Conservation (phyloP, 2,797 vertebrate genomes). For the Remorina albescens region DNA sequence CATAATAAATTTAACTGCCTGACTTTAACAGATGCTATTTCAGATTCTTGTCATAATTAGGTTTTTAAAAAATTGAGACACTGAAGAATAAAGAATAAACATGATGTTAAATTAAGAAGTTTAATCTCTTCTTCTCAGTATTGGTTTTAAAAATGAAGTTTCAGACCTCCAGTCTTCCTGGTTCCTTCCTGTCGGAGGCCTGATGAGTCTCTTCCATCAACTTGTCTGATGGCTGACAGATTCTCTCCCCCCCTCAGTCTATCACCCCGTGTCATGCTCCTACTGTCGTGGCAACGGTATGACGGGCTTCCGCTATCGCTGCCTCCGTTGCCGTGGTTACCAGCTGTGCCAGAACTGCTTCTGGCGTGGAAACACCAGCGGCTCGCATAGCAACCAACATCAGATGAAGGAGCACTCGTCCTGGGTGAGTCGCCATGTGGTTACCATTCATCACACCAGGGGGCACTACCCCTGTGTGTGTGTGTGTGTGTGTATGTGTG, state of each 20-base stretch:
- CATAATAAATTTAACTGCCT: no score
- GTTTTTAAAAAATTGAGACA: no score
- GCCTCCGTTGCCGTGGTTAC: conserved; percentile 96
- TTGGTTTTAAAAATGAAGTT: not conserved
- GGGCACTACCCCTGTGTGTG: conserved; percentile 25
- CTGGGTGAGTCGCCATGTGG: conserved; percentile 86
- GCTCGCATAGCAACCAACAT: conserved; percentile 94
- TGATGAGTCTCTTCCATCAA: not conserved
- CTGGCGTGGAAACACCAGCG: conserved; percentile 91
- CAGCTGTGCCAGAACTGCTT: conserved; percentile 98
- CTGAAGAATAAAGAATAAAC: not conserved
- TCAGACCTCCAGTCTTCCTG: not conserved
- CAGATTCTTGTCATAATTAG: not conserved
- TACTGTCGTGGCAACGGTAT: conserved; percentile 93
- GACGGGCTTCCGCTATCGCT: conserved; percentile 95
- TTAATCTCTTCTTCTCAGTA: not conserved
- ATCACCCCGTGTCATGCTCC: conserved; percentile 94
- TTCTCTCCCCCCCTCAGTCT: conserved; percentile 80
- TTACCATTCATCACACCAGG: conserved; percentile 45
- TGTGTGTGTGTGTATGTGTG: conserved; percentile 17
- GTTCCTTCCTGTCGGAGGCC: not conserved
- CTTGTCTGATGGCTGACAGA: not conserved
- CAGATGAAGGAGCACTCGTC: conserved; percentile 99
- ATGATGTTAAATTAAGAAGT: not conserved
- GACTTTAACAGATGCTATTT: not conserved